Evolutionary conservation across 2,797 vertebrate species (phyloP), one percentile per base, ranked within the genome.

Genomic region (Cirrhinus molitorella): DNA sequence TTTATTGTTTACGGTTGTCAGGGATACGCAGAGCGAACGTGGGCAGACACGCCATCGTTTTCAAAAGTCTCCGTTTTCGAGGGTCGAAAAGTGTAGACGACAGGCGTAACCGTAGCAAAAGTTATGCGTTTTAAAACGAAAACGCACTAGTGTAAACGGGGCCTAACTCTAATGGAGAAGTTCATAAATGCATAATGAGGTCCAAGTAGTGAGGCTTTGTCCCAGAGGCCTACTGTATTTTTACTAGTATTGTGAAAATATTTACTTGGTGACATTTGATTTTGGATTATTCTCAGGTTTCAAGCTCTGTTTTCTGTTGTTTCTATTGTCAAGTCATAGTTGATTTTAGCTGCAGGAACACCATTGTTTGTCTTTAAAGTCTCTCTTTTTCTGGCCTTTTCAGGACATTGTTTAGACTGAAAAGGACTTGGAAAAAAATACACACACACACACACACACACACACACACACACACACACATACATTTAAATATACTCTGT

Each of bases 371-470:
- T 23, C 40, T 68, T 55, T 55, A 55, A 21, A 55, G 51, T 11
- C 9, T 55, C 51, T 12, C 53, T 23, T 57, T n/a, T 45, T 66
- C 9, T 66, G 9, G 37, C 31, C 31, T 37, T 66, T 68, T 23
- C 40, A 17, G 14, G n/a, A 70, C n/a, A 70, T 70, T 70, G 67
- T 70, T 47, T 47, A 47, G n/a, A 70, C n/a, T 16, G 40, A 70
- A 70, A 68, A 70, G n/a, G 14, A 47, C 13, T 45, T 67, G 31
- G 2, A 14, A 23, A 55, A 23, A 57, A 23, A 12, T 57, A n/a
- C 11, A 57, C 55, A 12, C 55, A 23, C n/a, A n/a, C n/a, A n/a
- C n/a, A n/a, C n/a, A n/a, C n/a, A n/a, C n/a, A n/a, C n/a, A n/a
- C n/a, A n/a, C n/a, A n/a, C n/a, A n/a, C n/a, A n/a, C n/a, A n/a